phyloP scores from a whole-genome alignment of 2,113 vertebrate species.

The Macquaria ambigua region DNA sequence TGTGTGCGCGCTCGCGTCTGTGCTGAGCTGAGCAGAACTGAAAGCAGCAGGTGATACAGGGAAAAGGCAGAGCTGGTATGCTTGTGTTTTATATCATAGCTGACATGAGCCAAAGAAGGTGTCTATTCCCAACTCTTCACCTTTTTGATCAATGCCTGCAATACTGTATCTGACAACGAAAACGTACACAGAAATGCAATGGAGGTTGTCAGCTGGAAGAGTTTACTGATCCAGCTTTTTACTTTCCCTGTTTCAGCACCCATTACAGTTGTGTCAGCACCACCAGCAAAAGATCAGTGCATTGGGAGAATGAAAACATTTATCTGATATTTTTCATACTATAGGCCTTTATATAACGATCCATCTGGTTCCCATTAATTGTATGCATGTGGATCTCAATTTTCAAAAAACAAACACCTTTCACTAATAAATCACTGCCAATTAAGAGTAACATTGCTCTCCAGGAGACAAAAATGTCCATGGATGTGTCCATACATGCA shows the following conservation, averaged over 20 bases:
- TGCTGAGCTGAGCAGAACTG: slow-evolving; percentile 15
- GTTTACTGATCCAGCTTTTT: slow-evolving; percentile 32
- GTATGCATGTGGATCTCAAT: background rate
- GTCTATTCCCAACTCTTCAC: background rate
- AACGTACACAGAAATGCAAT: background rate
- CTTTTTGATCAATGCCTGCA: slow-evolving; percentile 27
- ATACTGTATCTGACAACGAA: slow-evolving; percentile 24
- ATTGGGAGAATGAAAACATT: background rate
- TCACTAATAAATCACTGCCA: slow-evolving; percentile 3
- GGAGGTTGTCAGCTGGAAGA: background rate
- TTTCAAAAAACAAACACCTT: slow-evolving; percentile 21
- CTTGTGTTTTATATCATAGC: slow-evolving; percentile 47
- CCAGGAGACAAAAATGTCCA: background rate
- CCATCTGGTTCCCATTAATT: slow-evolving; percentile 18
- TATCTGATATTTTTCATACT: background rate
- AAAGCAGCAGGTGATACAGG: slow-evolving; percentile 14
- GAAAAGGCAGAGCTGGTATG: slow-evolving; percentile 18
- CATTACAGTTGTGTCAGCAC: slow-evolving; percentile 13
- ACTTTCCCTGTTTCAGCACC: background rate
- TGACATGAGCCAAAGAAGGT: slow-evolving; percentile 35
- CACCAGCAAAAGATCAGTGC: slow-evolving; percentile 9
- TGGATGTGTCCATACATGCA: no score
- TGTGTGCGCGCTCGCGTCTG: background rate
- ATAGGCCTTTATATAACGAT: background rate
- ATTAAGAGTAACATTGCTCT: slow-evolving; percentile 2